Percentiles rank a stretch among this genome's conserved stretches.
Evolutionary conservation across 2,797 vertebrate genomes (phyloP).

Genomic region (Pristis pectinata): DNA sequence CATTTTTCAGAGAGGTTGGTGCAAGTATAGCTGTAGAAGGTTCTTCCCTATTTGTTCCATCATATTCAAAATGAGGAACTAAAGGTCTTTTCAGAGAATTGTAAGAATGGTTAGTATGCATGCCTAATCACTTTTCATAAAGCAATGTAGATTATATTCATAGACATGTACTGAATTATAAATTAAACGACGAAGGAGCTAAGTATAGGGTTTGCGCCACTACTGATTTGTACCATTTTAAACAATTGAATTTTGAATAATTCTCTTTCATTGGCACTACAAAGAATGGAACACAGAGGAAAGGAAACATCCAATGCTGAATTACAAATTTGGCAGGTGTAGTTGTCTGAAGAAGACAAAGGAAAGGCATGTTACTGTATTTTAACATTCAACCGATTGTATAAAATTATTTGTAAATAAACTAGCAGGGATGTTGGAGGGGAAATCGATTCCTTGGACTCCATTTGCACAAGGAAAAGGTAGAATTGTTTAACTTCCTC

Average conservation of each 20-base stretch:
- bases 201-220: slow-evolving; percentile 4
- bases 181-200: neutral
- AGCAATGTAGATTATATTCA: neutral
- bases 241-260: slow-evolving; percentile 13
- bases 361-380: neutral
- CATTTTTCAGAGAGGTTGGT: neutral
- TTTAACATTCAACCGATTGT: neutral
- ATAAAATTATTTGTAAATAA: neutral
- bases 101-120: neutral
- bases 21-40: neutral
- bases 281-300: neutral
- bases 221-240: neutral
- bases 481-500: too few species aligned
- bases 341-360: neutral
- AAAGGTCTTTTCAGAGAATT: neutral
- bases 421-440: neutral
- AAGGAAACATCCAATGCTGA: neutral
- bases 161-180: slow-evolving; percentile 4
- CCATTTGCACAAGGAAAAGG: too few species aligned
- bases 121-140: neutral
- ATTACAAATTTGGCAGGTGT: neutral
- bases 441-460: too few species aligned
- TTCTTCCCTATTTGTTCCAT: neutral
- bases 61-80: neutral
- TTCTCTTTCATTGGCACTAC: neutral